Evolutionary conservation across 1,140 invertebrate species (phyloP).

Genomic region (Drosophila tani): DNA sequence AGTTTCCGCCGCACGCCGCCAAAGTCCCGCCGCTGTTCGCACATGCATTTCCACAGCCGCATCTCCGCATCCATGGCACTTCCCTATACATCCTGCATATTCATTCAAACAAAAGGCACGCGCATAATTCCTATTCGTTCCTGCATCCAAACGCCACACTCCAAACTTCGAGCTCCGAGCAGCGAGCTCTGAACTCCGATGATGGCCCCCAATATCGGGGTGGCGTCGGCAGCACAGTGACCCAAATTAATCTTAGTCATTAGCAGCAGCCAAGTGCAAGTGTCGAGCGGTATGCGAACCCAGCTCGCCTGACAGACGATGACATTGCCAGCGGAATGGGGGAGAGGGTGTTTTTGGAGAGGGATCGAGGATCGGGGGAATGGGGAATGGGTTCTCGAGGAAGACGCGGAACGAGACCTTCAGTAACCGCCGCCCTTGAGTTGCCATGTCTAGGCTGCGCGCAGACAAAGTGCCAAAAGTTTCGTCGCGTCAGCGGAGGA

Average conservation of each 20-base stretch:
- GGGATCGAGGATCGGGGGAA: neutral
- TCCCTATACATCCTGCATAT: slow-evolving; percentile 23
- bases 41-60: slow-evolving; percentile 13
- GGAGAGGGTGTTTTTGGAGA: neutral
- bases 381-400: no score
- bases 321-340: slow-evolving; percentile 25
- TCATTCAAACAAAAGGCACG: slow-evolving; percentile 63
- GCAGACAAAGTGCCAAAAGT: slow-evolving; percentile 68
- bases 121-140: slow-evolving; percentile 62
- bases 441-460: slow-evolving; percentile 50
- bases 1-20: slow-evolving; percentile 35
- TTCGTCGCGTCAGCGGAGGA: slow-evolving; percentile 17
- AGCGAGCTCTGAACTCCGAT: neutral
- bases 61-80: neutral
- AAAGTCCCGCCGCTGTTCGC: slow-evolving; percentile 6
- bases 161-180: neutral
- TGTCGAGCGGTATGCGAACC: slow-evolving; percentile 57
- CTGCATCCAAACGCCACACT: slow-evolving; percentile 4
- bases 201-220: slow-evolving; percentile 10
- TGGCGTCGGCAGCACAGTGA: slow-evolving; percentile 60
- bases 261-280: slow-evolving; percentile 66
- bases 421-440: slow-evolving; percentile 11
- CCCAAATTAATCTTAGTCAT: slow-evolving; percentile 83
- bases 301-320: slow-evolving; percentile 49
- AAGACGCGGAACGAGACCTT: neutral